Base-by-base conservation (phyloP, 2,113 vertebrate genomes). In the Archilochus colubris region DNA sequence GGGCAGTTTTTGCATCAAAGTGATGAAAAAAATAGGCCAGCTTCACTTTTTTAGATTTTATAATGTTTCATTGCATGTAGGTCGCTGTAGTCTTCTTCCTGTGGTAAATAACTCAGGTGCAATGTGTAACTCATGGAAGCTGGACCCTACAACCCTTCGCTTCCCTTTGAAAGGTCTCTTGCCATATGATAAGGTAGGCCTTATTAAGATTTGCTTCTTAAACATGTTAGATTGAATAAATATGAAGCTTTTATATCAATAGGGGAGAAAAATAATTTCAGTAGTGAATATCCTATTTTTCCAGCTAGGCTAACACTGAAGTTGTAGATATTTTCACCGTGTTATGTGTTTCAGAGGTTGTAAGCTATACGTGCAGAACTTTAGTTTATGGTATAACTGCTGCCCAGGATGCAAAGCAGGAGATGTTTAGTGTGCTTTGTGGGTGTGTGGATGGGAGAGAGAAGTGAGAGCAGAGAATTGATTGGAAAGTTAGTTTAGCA, bases 71-170 rank as follows among this genome's bases (percentile, higher is more conserved):
- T 95, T 96, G 81, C 80, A 44, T 13, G 25, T 93, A 99, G 99
- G 99, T 72, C 98, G 99, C 59, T 99, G 99, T 95, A 99, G 98
- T 96, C 98, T 99, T 85, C 98, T 99, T 66, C 99, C 99, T 20
- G 99, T 99, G 83, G 99, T 99, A 86, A 99, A 99, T 97, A 99
- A 99, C 96, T 99, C 99, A 0, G 99, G 99, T 3, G 99, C 99
- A 64, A 99, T 99, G 96, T 99, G 99, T 96, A 99, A 99, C 96
- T 99, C 99, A 4, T 99, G 99, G 99, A 99, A 99, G 84, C 96
- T 99, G 96, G 99, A 99, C 95, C 99, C 99, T 68, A 98, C 98
- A 57, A 99, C 99, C 21, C 98, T 99, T 81, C 99, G 99, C 81
- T 99, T 99, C 96, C 99, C 99, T 63, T 96, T 99, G 94, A 99